Conservation (phyloP, 2,888 invertebrate species). For the Tipula vernalis region DNA sequence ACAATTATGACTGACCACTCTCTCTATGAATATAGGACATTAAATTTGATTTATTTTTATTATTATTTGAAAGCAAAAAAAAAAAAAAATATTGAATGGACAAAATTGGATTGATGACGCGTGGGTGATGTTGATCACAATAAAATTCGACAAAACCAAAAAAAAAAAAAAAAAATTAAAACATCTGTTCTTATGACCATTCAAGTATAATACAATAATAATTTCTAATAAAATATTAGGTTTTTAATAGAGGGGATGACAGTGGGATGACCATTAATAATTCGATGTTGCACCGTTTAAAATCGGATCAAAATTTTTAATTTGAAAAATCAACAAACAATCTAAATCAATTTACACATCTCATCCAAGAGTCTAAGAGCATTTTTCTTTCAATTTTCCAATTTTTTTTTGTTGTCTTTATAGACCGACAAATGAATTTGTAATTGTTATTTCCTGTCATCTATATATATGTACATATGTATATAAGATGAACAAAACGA, state of each 20-base stretch:
- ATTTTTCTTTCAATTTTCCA: neutral
- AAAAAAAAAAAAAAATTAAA: neutral
- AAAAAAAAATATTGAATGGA: neutral
- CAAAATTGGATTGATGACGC: constrained; percentile 4
- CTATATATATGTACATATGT: too few species aligned
- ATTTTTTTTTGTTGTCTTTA: neutral
- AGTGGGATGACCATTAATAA: neutral
- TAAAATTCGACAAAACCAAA: neutral
- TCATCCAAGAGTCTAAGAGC: neutral
- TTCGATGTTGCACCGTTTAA: neutral
- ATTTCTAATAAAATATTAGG: neutral
- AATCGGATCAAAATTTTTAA: neutral
- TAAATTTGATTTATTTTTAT: neutral
- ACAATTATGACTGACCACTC: neutral
- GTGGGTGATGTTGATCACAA: neutral
- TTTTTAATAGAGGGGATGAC: neutral
- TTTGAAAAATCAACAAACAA: neutral
- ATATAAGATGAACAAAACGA: neutral
- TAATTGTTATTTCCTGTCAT: neutral
- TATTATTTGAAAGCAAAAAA: neutral
- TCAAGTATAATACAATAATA: neutral
- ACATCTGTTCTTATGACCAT: neutral
- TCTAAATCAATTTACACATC: neutral
- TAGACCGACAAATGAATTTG: neutral
- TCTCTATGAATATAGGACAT: neutral